These are phyloP conservation scores for Conistra vaccinii DNA, from an alignment of 2,888 invertebrate genomes.

Conservation along the genomic window DNA sequence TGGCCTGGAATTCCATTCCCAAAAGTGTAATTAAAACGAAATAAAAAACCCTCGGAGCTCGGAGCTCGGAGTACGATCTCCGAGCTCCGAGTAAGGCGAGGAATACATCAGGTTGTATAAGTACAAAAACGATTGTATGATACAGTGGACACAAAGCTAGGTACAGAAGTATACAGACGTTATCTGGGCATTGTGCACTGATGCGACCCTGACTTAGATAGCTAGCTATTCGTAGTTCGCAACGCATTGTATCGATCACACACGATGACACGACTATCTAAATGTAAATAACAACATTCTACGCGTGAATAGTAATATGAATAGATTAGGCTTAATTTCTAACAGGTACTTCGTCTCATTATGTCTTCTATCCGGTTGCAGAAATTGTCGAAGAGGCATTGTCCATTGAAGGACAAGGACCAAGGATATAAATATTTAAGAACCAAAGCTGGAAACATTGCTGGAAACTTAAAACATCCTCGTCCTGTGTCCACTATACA, in stretches of 20 bases:
- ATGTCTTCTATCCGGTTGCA: not conserved
- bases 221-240: constrained; percentile 50
- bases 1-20: constrained; percentile 34
- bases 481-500: not conserved
- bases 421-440: constrained; percentile 15
- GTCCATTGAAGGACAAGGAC: not conserved
- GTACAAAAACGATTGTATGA: constrained; percentile 19
- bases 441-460: not conserved
- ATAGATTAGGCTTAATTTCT: constrained; percentile 28
- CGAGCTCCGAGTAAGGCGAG: constrained; percentile 14
- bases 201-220: constrained; percentile 74
- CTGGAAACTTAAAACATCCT: not conserved
- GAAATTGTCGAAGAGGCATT: constrained; percentile 9
- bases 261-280: constrained; percentile 38
- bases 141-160: constrained; percentile 51
- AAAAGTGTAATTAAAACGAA: constrained; percentile 39
- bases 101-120: constrained; percentile 27
- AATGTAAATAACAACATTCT: constrained; percentile 37
- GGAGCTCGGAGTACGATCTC: too few relatives aligned
- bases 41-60: constrained; percentile 31
- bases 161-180: constrained; percentile 45
- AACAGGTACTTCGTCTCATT: not conserved
- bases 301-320: not conserved
- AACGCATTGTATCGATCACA: constrained; percentile 55
- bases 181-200: constrained; percentile 69